phyloP scores from a whole-genome alignment of 2,113 vertebrate species.

The Carassius gibelio region DNA sequence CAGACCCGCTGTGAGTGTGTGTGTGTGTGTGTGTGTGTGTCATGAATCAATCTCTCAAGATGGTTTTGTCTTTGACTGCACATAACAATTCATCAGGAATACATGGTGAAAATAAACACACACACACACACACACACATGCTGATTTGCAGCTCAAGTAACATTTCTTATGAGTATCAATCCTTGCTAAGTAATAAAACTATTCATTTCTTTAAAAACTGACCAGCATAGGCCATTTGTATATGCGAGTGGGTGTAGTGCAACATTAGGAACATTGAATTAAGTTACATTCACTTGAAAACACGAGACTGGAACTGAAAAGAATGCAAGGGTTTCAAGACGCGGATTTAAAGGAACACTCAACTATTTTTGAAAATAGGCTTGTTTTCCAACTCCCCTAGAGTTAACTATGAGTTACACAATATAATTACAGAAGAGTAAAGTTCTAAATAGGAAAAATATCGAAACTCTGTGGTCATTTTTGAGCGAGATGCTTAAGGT shows the following conservation, averaged over 20 bases:
- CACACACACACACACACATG: neutral
- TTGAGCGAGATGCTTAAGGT: too few relatives aligned
- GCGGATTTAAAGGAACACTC: too few relatives aligned
- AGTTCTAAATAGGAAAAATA: too few relatives aligned
- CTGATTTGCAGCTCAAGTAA: neutral
- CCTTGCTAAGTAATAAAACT: neutral
- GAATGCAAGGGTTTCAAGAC: neutral
- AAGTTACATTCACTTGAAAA: neutral
- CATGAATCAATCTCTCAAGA: conserved; percentile 52
- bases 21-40: neutral
- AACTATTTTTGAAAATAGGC: too few relatives aligned
- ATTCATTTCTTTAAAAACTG: too few relatives aligned
- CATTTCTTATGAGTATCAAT: neutral
- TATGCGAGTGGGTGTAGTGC: neutral
- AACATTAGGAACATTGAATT: neutral
- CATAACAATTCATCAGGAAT: conserved; percentile 42
- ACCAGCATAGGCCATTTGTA: too few relatives aligned
- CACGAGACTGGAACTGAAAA: too few relatives aligned
- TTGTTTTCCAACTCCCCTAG: too few relatives aligned
- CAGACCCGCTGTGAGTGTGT: conserved; percentile 27
- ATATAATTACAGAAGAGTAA: too few relatives aligned
- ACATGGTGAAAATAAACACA: conserved; percentile 21
- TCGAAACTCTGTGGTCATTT: too few relatives aligned
- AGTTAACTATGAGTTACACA: too few relatives aligned
- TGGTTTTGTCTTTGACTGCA: conserved; percentile 45